Percentiles rank a stretch among this genome's conserved stretches.
Conservation (phyloP, 2,888 invertebrate genomes). For the Onthophagus sagittarius region DNA sequence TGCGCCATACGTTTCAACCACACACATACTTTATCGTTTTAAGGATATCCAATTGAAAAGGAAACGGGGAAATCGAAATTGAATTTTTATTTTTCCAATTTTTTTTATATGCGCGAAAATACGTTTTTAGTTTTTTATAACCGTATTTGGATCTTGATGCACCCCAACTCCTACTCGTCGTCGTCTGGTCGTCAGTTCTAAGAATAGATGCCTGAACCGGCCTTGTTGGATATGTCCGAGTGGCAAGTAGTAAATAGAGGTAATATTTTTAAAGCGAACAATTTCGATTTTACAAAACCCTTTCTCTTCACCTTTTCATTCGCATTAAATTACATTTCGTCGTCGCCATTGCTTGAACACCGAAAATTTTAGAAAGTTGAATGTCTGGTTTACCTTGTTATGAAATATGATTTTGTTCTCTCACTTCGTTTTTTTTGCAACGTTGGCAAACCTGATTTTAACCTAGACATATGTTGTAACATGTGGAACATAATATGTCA, state of each 20-base stretch:
- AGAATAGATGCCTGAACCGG: slow-evolving; percentile 40
- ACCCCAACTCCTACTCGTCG: slow-evolving; percentile 31
- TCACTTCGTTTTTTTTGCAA: background rate
- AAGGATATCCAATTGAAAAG: background rate
- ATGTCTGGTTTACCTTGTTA: slow-evolving; percentile 38
- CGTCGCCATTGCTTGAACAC: slow-evolving; percentile 26
- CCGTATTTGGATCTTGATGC: slow-evolving; percentile 36
- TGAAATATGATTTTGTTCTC: slow-evolving; percentile 1
- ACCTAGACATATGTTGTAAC: slow-evolving; percentile 1
- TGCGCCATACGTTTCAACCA: slow-evolving; percentile 34
- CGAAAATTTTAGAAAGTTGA: slow-evolving; percentile 39
- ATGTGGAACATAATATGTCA: background rate
- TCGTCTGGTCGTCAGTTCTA: slow-evolving; percentile 38
- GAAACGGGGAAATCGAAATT: too few species aligned
- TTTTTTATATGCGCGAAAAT: slow-evolving; percentile 18
- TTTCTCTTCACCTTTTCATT: slow-evolving; percentile 16
- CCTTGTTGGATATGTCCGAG: slow-evolving; percentile 31
- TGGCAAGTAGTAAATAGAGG: slow-evolving; percentile 39
- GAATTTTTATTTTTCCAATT: slow-evolving; percentile 11
- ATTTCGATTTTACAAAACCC: background rate
- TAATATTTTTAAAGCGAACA: slow-evolving; percentile 28
- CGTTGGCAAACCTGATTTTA: background rate
- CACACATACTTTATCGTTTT: slow-evolving; percentile 21
- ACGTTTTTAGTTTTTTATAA: slow-evolving; percentile 15
- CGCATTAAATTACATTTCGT: slow-evolving; percentile 24